phyloP scores from a whole-genome alignment of 2,113 vertebrate species.

The Pachycephala philippinensis region DNA sequence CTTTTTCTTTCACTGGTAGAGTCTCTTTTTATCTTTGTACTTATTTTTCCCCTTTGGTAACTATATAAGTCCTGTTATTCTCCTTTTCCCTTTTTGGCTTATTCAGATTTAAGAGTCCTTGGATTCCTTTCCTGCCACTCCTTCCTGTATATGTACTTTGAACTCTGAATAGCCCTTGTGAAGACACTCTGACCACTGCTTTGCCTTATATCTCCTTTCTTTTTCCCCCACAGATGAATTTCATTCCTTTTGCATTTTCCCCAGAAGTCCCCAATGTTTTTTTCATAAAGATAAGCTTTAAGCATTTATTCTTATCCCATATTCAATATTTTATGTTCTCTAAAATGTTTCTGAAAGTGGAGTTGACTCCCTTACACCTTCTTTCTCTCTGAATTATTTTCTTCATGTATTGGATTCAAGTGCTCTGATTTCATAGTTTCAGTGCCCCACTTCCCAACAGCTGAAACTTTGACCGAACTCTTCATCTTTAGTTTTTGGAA shows the following conservation, averaged over 20 bases:
- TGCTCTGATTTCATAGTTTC: neutral
- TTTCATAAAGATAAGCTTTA: neutral
- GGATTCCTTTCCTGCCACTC: constrained; percentile 23
- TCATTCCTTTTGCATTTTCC: neutral
- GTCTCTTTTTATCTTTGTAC: neutral
- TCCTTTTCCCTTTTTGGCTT: neutral
- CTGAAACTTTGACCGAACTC: neutral
- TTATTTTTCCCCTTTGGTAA: neutral
- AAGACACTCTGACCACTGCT: neutral
- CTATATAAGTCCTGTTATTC: neutral
- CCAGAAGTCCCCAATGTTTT: neutral
- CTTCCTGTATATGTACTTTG: constrained; percentile 18
- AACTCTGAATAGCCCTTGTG: constrained; percentile 2
- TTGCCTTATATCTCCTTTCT: neutral
- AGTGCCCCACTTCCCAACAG: neutral
- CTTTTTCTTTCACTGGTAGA: neutral
- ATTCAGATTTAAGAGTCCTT: neutral
- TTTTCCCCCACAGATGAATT: neutral
- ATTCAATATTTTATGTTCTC: neutral
- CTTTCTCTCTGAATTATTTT: neutral
- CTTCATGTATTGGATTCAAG: neutral
- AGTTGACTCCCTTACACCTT: neutral
- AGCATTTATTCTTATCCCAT: neutral
- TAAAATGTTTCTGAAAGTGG: neutral
- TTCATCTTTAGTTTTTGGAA: neutral